Conservation (phyloP, 2,888 invertebrate genomes). For the Troides aeacus region DNA sequence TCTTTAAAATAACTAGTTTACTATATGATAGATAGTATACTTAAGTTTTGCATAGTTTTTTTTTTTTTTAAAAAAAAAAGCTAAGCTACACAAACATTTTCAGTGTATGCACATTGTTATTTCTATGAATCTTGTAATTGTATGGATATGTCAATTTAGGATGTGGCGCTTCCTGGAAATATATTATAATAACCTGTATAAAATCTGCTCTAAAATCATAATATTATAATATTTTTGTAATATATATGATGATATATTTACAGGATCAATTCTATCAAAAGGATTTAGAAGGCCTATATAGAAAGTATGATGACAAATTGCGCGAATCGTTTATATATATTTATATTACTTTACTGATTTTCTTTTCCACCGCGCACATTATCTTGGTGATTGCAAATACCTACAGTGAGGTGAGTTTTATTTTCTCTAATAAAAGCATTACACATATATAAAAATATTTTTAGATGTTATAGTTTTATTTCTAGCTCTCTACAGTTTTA, state of each 20-base stretch:
- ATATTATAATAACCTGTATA: no score
- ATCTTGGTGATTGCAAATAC: slow-evolving; percentile 77
- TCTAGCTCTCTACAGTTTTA: neutral
- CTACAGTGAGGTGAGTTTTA: slow-evolving; percentile 53
- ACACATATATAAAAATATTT: neutral
- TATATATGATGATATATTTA: slow-evolving; percentile 41
- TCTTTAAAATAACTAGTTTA: no score
- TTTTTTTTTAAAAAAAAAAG: no score
- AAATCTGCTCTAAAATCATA: neutral
- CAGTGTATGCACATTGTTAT: no score
- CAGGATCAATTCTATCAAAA: slow-evolving; percentile 89
- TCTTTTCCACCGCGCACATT: slow-evolving; percentile 83
- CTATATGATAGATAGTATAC: no score
- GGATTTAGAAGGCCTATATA: slow-evolving; percentile 86
- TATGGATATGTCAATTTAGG: no score
- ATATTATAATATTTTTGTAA: neutral
- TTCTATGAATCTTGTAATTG: no score
- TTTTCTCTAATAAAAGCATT: neutral
- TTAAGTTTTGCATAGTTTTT: no score
- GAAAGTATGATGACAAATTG: slow-evolving; percentile 87
- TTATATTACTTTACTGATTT: slow-evolving; percentile 84
- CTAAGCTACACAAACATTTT: no score
- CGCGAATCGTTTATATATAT: slow-evolving; percentile 89
- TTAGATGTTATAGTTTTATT: neutral
- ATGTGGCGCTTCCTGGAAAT: no score